Base-by-base conservation (phyloP, 35 echinoderm and acorn worm species). In the Diadema setosum region DNA sequence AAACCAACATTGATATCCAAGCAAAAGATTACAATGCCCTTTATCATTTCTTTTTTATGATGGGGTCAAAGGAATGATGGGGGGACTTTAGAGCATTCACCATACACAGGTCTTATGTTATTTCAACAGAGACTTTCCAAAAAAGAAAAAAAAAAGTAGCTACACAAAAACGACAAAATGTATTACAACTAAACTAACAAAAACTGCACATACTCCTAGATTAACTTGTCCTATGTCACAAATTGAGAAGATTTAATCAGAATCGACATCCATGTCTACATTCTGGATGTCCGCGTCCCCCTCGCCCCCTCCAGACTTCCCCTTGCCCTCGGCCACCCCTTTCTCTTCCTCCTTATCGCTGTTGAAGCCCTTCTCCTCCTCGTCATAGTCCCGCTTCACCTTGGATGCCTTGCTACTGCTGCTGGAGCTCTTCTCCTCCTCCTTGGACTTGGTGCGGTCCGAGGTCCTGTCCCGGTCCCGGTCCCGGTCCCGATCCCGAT, bases 251-350 rank as follows among this genome's bases (percentile, higher is more conserved):
- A 9, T 45, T 64, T 56, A 91, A 37, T 95, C 93, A 9, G 93
- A 91, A 43, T 95, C 93, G 46, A 95, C 43, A 46, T 95, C 93
- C 93, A 95, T 95, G 39, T 95, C 93, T 57, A 91, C 86, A 80
- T 58, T 82, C 42, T 95, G 89, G 30, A 87, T 63, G 65, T 91
- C 90, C 23, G 89, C 81, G 61, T 87, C 93, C 12, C 20, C 74
- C 29, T 63, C 70, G 2, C 37, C 25, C 7, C 44, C 80, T 23
- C 35, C 29, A 11, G 59, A 27, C 61, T 82, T 90, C n/a, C 80
- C 81, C 55, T 90, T 81, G 1, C 37, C 86, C 69, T 89, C 87
- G n/a, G 80, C 81, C 2, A 45, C 81, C 1, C 20, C 61, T 37
- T 29, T 39, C 14, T 31, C 86, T 58, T 82, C 55, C 12, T 43